Evolutionary conservation across 2,113 vertebrate genomes (phyloP).

Genomic region (Turdus rufiventris): DNA sequence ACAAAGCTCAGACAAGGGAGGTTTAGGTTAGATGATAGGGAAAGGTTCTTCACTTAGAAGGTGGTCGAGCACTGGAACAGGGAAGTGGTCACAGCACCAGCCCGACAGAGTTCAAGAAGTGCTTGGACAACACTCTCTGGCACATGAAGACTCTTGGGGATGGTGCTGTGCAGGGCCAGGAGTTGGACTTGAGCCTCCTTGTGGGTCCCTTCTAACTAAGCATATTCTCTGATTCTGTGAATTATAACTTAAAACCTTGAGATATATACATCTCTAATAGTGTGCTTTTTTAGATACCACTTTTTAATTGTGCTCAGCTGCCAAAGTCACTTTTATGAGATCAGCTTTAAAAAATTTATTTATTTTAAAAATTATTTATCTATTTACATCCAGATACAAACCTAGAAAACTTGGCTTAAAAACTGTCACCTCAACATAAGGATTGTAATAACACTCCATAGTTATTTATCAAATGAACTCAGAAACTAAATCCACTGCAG

Average conservation of each 20-base stretch:
- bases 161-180: neutral
- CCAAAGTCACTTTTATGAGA: neutral
- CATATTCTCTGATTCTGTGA: neutral
- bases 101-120: neutral
- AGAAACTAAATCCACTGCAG: neutral
- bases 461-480: neutral
- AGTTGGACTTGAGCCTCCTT: neutral
- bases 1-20: rapidly evolving
- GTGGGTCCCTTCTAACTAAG: neutral
- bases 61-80: neutral
- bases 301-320: neutral
- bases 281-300: neutral
- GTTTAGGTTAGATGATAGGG: neutral
- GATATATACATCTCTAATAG: neutral
- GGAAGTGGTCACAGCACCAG: neutral
- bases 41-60: neutral
- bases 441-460: neutral
- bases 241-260: neutral
- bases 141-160: neutral
- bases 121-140: neutral
- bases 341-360: neutral
- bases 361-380: neutral
- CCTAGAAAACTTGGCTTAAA: neutral
- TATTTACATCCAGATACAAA: neutral
- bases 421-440: neutral